Percentiles rank a stretch among this genome's conserved stretches.
Conservation (phyloP, 1,140 invertebrate species). For the Andrena cerasifolii region DNA sequence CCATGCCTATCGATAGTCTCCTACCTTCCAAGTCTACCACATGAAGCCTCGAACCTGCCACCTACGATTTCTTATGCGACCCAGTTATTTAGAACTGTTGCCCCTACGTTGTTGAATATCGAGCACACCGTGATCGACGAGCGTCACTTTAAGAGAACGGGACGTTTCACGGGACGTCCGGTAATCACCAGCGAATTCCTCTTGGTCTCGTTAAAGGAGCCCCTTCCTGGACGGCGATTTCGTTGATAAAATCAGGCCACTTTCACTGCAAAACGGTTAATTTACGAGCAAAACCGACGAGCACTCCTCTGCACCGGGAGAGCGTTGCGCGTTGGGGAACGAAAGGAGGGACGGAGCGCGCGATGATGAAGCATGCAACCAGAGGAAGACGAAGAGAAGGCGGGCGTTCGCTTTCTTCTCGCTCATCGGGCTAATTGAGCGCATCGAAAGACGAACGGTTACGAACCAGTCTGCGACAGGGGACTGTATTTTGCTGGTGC, state of each 20-base stretch:
- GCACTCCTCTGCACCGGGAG: not conserved
- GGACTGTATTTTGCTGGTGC: not conserved
- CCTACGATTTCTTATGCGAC: not conserved
- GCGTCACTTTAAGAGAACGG: not conserved
- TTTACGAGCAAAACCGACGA: constrained; percentile 44
- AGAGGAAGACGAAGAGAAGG: not conserved
- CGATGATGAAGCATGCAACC: not conserved
- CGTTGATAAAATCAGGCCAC: constrained; percentile 50
- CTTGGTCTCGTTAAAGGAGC: constrained; percentile 1
- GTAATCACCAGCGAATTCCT: not conserved
- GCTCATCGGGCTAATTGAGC: constrained; percentile 44
- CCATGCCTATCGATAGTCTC: too few relatives aligned
- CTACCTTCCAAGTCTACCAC: too few relatives aligned
- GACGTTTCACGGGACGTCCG: not conserved
- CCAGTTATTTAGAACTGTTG: not conserved
- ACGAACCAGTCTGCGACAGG: constrained; percentile 4
- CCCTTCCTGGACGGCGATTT: constrained; percentile 16
- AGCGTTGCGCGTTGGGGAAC: not conserved
- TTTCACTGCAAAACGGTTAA: constrained; percentile 53
- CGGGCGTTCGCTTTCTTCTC: constrained; percentile 35
- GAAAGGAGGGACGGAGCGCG: not conserved
- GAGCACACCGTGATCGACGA: not conserved
- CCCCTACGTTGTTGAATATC: not conserved
- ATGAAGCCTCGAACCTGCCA: too few relatives aligned
- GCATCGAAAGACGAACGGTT: constrained; percentile 28